Percentiles rank a stretch among this genome's conserved stretches.
These are phyloP conservation scores for Aporophyla lueneburgensis DNA, from an alignment of 2,888 invertebrate genomes.

Conservation along the genomic window DNA sequence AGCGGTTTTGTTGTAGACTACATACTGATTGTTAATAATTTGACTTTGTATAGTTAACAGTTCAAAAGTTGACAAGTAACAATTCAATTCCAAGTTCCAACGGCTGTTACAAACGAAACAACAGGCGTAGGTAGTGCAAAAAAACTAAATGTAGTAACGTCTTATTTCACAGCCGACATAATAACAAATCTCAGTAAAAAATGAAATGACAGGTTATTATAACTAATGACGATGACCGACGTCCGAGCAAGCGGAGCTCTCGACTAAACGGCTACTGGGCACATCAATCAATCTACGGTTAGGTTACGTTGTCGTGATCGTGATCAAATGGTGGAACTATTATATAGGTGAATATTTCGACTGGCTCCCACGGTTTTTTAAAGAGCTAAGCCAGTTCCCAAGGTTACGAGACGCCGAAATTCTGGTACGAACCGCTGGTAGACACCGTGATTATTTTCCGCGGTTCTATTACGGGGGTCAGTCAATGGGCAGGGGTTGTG, in stretches of 20 bases:
- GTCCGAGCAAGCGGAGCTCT: slow-evolving; percentile 17
- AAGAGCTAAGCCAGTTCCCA: not conserved
- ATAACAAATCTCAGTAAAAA: slow-evolving; percentile 39
- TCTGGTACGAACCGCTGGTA: not conserved
- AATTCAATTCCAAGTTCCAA: no score
- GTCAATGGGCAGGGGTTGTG: not conserved
- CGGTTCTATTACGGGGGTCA: no score
- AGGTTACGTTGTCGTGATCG: slow-evolving; percentile 18
- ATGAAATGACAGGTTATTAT: slow-evolving; percentile 41
- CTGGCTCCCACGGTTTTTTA: not conserved
- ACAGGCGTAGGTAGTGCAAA: not conserved
- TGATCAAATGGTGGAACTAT: slow-evolving; percentile 18
- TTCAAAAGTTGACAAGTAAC: not conserved
- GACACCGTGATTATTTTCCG: no score
- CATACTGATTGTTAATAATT: not conserved
- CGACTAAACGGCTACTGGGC: slow-evolving; percentile 19
- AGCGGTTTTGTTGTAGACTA: not conserved
- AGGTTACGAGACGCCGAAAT: not conserved
- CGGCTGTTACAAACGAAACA: not conserved
- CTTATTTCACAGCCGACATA: slow-evolving; percentile 35
- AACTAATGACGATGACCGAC: slow-evolving; percentile 36
- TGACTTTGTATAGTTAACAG: not conserved
- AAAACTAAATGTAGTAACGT: slow-evolving; percentile 12
- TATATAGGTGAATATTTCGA: not conserved
- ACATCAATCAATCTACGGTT: slow-evolving; percentile 18